Conservation (phyloP, 2,888 invertebrate species). For the Oxyteleia sp. region DNA sequence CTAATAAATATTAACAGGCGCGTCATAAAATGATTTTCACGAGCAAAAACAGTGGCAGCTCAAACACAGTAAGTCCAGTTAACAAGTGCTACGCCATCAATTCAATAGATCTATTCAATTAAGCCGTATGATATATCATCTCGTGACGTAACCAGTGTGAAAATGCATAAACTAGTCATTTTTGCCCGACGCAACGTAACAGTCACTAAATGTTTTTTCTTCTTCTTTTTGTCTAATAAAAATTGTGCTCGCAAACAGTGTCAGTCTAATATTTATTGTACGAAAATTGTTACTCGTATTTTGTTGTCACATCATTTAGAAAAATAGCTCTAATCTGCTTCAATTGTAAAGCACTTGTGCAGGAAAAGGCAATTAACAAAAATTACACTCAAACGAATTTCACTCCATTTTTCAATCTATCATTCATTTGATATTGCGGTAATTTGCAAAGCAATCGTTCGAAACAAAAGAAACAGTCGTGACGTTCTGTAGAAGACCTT, state of each 20-base stretch:
- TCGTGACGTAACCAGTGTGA: conserved; percentile 57
- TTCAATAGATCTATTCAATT: conserved; percentile 46
- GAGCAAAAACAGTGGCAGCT: conserved; percentile 7
- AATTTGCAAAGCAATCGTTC: conserved; percentile 10
- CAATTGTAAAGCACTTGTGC: no score
- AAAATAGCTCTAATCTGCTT: no score
- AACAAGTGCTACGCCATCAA: conserved; percentile 39
- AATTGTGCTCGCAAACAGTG: no score
- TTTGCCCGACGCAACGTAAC: conserved; percentile 24
- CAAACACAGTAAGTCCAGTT: conserved; percentile 28
- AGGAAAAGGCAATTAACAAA: no score
- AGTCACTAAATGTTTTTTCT: conserved; percentile 23
- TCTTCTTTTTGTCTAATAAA: no score
- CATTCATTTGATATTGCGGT: background rate
- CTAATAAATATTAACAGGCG: no score
- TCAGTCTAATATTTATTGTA: no score
- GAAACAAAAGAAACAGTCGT: background rate
- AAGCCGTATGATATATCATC: conserved; percentile 53
- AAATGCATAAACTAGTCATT: conserved; percentile 43
- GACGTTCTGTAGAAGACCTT: background rate
- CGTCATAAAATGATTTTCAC: no score
- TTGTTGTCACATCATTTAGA: no score
- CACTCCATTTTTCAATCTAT: no score
- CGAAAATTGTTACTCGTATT: no score
- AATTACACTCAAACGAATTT: no score